These are phyloP conservation scores for Halcyon malimbica DNA, from an alignment of 2,113 vertebrate species.

Conservation along the genomic window DNA sequence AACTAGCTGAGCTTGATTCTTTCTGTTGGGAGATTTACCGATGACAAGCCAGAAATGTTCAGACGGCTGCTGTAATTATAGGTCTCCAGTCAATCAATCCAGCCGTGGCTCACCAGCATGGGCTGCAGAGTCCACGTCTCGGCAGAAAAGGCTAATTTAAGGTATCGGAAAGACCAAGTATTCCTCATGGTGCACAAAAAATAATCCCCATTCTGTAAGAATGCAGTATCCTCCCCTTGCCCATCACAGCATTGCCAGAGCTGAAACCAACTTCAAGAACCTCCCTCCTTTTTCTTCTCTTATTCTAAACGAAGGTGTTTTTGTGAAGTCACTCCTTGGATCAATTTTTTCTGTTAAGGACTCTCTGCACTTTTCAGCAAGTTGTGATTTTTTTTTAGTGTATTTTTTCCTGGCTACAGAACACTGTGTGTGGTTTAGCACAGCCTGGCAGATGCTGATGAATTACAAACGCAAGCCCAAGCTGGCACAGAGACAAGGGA, in stretches of 20 bases:
- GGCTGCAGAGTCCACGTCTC: neutral
- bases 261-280: neutral
- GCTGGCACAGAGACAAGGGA: neutral
- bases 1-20: slow-evolving; percentile 3
- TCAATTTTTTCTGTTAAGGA: neutral
- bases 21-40: neutral
- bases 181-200: neutral
- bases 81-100: neutral
- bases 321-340: neutral
- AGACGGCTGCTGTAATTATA: slow-evolving; percentile 13
- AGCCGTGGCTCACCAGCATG: neutral
- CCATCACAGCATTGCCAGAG: neutral
- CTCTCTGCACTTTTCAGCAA: neutral
- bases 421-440: neutral
- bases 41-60: neutral
- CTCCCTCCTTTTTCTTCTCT: neutral
- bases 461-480: neutral
- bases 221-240: neutral
- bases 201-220: neutral
- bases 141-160: accelerated
- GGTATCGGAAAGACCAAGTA: accelerated
- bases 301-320: neutral
- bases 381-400: neutral
- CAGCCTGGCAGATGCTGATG: neutral
- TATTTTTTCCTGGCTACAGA: neutral